phyloP scores from a whole-genome alignment of 1,140 invertebrate species.

The Aphidius gifuensis region DNA sequence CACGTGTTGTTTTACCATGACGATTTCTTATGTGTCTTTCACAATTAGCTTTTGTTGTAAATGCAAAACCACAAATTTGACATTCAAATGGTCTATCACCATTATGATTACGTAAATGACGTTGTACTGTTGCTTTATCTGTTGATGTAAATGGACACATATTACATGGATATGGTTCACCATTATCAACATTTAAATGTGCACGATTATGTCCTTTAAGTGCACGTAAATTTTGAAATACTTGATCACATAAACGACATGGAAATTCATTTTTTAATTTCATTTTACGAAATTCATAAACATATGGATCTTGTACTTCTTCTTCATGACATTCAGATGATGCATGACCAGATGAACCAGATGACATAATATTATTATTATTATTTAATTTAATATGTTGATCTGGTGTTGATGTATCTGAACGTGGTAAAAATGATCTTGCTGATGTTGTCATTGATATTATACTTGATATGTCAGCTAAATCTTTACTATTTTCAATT shows the following conservation, averaged over 20 bases:
- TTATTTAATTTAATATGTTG: constrained; percentile 38
- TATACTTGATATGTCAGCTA: constrained; percentile 83
- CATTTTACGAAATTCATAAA: constrained; percentile 78
- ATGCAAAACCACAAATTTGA: constrained; percentile 88
- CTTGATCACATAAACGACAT: constrained; percentile 77
- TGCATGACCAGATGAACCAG: constrained; percentile 45
- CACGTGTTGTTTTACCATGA: constrained; percentile 78
- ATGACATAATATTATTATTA: constrained; percentile 35
- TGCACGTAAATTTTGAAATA: constrained; percentile 85
- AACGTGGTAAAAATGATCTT: constrained; percentile 48
- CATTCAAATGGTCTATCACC: constrained; percentile 94
- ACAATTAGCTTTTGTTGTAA: constrained; percentile 92
- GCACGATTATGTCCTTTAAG: constrained; percentile 85
- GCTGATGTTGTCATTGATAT: constrained; percentile 69
- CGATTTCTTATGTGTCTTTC: constrained; percentile 86
- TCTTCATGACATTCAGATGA: constrained; percentile 60
- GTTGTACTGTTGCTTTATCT: constrained; percentile 85
- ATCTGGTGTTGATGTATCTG: constrained; percentile 45
- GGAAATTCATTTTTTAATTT: constrained; percentile 84
- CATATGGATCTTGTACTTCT: constrained; percentile 77
- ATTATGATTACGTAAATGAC: constrained; percentile 90
- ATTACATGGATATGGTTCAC: constrained; percentile 82
- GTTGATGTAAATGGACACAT: constrained; percentile 87
- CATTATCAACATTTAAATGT: constrained; percentile 67
- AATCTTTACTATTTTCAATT: constrained; percentile 57